Percentiles rank a stretch among this genome's conserved stretches.
Evolutionary conservation across 2,888 invertebrate genomes (phyloP).

Genomic region (Drosophila emarginata): DNA sequence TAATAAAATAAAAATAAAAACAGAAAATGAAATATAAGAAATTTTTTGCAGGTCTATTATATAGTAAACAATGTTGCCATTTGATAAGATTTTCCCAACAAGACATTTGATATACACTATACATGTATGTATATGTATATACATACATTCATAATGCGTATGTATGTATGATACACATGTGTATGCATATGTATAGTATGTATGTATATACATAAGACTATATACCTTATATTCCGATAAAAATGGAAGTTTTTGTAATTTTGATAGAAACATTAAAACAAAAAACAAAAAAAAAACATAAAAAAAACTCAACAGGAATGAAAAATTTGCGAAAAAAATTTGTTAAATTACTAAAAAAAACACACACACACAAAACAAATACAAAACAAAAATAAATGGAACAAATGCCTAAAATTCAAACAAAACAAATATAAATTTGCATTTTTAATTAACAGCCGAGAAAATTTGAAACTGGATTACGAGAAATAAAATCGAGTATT

Average conservation of each 20-base stretch:
- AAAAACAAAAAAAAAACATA: constrained; percentile 51
- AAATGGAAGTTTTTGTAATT: constrained; percentile 76
- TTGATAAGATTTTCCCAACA: constrained; percentile 71
- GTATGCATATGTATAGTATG: constrained; percentile 22
- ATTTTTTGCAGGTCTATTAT: constrained; percentile 78
- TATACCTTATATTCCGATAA: constrained; percentile 76
- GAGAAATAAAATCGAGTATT: too few species aligned
- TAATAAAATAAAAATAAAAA: background rate
- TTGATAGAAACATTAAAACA: constrained; percentile 76
- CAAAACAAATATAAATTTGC: background rate
- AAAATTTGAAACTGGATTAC: too few species aligned
- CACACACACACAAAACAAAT: constrained; percentile 8
- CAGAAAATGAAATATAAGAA: constrained; percentile 42
- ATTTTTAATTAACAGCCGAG: background rate
- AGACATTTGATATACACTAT: constrained; percentile 58
- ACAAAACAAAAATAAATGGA: constrained; percentile 62
- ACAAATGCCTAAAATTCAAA: constrained; percentile 65
- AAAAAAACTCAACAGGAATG: constrained; percentile 26
- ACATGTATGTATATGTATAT: constrained; percentile 32
- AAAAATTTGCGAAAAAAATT: constrained; percentile 53
- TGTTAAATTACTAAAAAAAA: constrained; percentile 27
- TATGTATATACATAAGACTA: constrained; percentile 35
- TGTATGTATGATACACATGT: constrained; percentile 13
- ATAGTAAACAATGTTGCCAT: constrained; percentile 74
- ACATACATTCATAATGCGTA: constrained; percentile 26